A percentile compares a stretch with the other conserved stretches of the same genome.
Evolutionary conservation across 92 coral and sea anemone genomes (phyloP).

Genomic region (Umimayanthus kanabou): DNA sequence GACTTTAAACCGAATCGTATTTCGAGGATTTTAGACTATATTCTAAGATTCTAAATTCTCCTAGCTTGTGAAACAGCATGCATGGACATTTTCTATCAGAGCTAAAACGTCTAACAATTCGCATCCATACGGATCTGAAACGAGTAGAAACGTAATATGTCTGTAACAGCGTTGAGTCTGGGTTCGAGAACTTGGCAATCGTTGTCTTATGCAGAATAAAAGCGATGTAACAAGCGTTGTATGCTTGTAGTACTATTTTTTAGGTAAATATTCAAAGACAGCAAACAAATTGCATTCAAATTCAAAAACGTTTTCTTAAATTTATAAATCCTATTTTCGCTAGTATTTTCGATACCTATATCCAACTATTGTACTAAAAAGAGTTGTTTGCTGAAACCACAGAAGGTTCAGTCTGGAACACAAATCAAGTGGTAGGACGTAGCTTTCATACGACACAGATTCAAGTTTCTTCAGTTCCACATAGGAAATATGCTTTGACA

Average conservation of each 20-base stretch:
- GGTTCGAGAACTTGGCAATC: not conserved
- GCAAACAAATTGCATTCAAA: not conserved
- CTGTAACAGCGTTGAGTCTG: not conserved
- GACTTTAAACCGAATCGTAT: not conserved
- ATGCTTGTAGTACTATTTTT: too few species aligned
- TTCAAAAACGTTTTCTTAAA: not conserved
- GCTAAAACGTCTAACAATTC: not conserved
- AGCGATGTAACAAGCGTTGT: too few species aligned
- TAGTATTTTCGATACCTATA: not conserved
- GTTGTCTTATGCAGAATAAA: not conserved
- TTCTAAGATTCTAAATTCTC: not conserved
- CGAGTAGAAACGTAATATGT: not conserved
- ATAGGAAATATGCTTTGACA: not conserved
- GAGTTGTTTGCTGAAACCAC: not conserved
- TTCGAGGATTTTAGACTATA: not conserved
- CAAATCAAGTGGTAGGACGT: not conserved
- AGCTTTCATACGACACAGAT: too few species aligned
- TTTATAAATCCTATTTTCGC: not conserved
- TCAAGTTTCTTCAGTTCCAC: not conserved
- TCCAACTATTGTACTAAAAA: not conserved
- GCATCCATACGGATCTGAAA: not conserved
- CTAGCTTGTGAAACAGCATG: not conserved
- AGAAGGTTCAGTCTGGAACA: not conserved
- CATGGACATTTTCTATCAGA: not conserved
- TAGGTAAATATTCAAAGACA: not conserved